Percentiles rank a stretch among this genome's conserved stretches.
phyloP scores from a whole-genome alignment of 2,113 vertebrate genomes.

The Buteo buteo region DNA sequence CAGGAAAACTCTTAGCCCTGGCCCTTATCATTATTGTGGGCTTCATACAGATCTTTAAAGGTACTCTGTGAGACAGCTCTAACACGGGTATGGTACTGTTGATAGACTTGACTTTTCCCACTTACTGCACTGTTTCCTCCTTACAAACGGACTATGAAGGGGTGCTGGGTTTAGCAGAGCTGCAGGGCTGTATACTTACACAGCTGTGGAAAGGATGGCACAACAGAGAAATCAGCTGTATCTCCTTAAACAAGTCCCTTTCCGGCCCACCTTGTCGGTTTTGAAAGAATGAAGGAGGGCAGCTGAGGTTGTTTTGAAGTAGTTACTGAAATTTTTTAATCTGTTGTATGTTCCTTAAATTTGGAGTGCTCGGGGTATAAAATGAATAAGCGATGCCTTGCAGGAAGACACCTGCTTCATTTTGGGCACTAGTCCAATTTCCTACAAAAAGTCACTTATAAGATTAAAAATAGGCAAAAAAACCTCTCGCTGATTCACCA shows the following conservation, averaged over 20 bases:
- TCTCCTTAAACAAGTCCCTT: background rate
- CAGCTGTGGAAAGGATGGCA: background rate
- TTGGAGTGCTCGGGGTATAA: background rate
- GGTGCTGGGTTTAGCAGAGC: background rate
- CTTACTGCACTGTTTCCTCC: background rate
- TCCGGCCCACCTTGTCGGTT: background rate
- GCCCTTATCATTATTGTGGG: slow-evolving; percentile 91
- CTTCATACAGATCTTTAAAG: slow-evolving; percentile 91
- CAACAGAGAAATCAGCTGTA: background rate
- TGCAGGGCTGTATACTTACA: background rate
- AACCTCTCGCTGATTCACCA: background rate
- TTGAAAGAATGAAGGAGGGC: background rate
- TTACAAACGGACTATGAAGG: background rate
- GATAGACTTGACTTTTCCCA: background rate
- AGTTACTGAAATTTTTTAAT: background rate
- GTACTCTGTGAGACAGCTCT: slow-evolving; percentile 64
- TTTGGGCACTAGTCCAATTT: background rate
- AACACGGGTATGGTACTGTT: background rate
- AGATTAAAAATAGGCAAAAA: background rate
- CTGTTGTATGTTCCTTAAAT: background rate
- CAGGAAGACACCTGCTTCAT: background rate
- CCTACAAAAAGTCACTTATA: background rate
- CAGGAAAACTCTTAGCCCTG: slow-evolving; percentile 91
- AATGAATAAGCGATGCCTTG: background rate
- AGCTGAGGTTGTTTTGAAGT: background rate